Conservation (phyloP, 2,888 invertebrate genomes). For the Melitaea athalia region DNA sequence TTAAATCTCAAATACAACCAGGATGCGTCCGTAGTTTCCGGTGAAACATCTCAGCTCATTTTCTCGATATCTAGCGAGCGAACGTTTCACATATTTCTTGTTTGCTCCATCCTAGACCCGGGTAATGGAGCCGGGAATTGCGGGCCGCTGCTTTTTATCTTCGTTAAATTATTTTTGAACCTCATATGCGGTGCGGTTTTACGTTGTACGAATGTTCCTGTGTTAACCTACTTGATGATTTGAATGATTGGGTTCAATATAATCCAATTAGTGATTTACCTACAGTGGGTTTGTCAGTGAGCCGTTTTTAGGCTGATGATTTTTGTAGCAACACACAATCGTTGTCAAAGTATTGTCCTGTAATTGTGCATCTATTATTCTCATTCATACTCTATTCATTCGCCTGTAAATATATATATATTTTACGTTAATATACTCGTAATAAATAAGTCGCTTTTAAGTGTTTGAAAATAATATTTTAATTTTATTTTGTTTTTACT, state of each 20-base stretch:
- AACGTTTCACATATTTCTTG: constrained; percentile 19
- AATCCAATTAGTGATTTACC: too few species aligned
- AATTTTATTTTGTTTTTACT: too few species aligned
- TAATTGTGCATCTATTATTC: too few species aligned
- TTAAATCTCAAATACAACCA: neutral
- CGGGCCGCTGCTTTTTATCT: constrained; percentile 19
- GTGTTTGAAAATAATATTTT: too few species aligned
- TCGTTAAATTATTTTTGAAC: constrained; percentile 14
- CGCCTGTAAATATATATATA: too few species aligned
- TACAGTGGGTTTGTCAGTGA: too few species aligned
- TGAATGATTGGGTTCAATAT: neutral
- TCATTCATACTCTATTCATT: too few species aligned
- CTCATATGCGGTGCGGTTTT: constrained; percentile 5
- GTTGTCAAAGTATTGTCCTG: too few species aligned
- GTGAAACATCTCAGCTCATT: constrained; percentile 25
- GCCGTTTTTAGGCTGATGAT: too few species aligned
- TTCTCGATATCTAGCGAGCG: constrained; percentile 12
- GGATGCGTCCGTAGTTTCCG: constrained; percentile 12
- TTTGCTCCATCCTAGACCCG: constrained; percentile 17
- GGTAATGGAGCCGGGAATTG: constrained; percentile 23
- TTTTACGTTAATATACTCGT: too few species aligned
- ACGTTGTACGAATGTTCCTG: neutral
- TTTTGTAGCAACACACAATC: too few species aligned
- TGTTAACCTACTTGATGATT: neutral
- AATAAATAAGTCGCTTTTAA: too few species aligned